Percentiles rank a stretch among this genome's conserved stretches.
These are phyloP conservation scores for Phycodurus eques DNA, from an alignment of 2,113 vertebrate species.

Conservation along the genomic window DNA sequence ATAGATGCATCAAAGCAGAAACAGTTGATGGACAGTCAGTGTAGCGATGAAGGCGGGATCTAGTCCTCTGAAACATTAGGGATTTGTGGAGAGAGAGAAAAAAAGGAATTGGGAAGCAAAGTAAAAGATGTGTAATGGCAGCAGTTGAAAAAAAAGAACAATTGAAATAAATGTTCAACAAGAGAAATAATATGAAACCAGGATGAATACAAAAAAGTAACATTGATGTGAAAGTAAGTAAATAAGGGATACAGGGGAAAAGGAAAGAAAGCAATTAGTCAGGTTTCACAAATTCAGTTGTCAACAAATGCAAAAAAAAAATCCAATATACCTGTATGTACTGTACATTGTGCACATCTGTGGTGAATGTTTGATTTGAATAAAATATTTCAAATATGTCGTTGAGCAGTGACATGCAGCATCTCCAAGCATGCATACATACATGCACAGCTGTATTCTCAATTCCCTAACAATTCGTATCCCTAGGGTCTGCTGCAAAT, in stretches of 20 bases:
- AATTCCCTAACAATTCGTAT: constrained; percentile 52
- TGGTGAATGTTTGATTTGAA: not conserved
- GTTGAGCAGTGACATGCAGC: constrained; percentile 28
- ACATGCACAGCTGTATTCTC: constrained; percentile 35
- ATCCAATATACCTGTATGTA: not conserved
- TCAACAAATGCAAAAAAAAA: constrained; percentile 22
- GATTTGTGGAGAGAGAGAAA: constrained; percentile 17
- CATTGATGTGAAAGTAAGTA: constrained; percentile 1
- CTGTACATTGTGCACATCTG: not conserved
- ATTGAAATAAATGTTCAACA: constrained; percentile 8
- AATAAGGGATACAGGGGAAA: constrained; percentile 43
- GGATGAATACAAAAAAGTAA: constrained; percentile 18
- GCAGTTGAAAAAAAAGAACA: constrained; percentile 6
- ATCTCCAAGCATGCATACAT: constrained; percentile 3
- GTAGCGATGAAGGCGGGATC: constrained; percentile 58
- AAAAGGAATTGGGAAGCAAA: not conserved
- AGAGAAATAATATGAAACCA: constrained; percentile 34
- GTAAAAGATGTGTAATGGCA: not conserved
- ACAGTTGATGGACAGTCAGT: constrained; percentile 59
- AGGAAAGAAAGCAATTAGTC: constrained; percentile 64
- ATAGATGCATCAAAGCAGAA: constrained; percentile 57
- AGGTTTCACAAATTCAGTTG: constrained; percentile 42
- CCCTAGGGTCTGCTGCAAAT: constrained; percentile 8
- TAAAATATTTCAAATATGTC: constrained; percentile 21
- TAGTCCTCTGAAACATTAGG: constrained; percentile 73